phyloP scores from a whole-genome alignment of 2,113 vertebrate genomes.

The Upupa epops region DNA sequence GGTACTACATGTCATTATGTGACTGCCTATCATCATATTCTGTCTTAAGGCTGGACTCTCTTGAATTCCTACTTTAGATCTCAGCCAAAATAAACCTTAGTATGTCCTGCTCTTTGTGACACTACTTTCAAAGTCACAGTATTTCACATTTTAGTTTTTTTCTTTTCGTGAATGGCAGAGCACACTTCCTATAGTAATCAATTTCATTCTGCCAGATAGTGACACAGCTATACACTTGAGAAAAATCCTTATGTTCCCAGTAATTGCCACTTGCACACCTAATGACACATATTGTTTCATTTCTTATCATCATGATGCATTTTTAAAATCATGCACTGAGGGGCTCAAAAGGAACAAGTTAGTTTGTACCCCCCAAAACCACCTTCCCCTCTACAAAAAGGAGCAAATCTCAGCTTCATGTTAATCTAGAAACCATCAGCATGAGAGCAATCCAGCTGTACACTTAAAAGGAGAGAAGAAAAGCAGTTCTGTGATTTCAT shows the following conservation, averaged over 20 bases:
- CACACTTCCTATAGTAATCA: neutral
- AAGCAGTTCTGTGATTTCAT: neutral
- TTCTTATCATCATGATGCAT: neutral
- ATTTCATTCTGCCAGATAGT: neutral
- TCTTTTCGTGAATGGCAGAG: neutral
- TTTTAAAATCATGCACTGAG: neutral
- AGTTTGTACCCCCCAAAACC: neutral
- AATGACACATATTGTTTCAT: neutral
- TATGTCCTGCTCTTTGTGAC: neutral
- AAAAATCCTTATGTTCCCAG: neutral
- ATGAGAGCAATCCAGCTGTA: neutral
- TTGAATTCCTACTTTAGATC: neutral
- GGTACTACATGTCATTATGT: neutral
- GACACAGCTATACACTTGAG: neutral
- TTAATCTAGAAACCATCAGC: neutral
- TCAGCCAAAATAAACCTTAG: neutral
- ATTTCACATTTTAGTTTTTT: neutral
- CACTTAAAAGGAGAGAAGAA: neutral
- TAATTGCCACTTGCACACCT: neutral
- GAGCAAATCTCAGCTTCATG: neutral
- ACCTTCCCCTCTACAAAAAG: neutral
- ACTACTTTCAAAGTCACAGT: neutral
- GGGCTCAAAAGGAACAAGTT: neutral
- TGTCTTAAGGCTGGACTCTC: constrained; percentile 10
- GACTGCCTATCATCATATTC: neutral